These are phyloP conservation scores for Megaceryle maxima DNA, from an alignment of 2,113 vertebrate species.

Conservation along the genomic window DNA sequence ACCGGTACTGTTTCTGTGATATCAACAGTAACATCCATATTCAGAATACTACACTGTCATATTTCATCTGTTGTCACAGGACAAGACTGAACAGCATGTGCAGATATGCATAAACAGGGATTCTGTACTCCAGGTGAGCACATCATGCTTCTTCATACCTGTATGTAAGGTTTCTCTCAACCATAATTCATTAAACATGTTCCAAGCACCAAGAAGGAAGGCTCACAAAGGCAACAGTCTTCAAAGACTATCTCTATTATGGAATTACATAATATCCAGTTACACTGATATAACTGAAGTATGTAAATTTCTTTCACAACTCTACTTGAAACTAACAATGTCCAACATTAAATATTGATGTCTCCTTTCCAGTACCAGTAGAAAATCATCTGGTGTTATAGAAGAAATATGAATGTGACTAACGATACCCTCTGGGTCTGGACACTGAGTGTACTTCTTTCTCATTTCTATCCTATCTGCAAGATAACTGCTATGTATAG, in stretches of 20 bases:
- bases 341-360: background rate
- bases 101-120: background rate
- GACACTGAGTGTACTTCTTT: background rate
- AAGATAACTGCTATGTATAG: background rate
- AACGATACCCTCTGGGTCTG: accelerated
- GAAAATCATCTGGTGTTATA: background rate
- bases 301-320: background rate
- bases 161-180: background rate
- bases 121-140: background rate
- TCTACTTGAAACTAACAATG: background rate
- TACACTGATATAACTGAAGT: background rate
- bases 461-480: background rate
- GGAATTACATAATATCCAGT: background rate
- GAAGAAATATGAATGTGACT: background rate
- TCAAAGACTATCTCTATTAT: background rate
- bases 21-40: background rate
- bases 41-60: background rate
- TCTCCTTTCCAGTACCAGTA: background rate
- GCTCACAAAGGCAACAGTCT: background rate
- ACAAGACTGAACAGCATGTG: background rate
- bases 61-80: background rate
- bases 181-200: background rate
- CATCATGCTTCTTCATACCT: background rate
- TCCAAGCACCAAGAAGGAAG: background rate
- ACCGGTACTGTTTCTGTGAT: background rate